phyloP scores from a whole-genome alignment of 2,113 vertebrate genomes.

The Myocastor coypus region DNA sequence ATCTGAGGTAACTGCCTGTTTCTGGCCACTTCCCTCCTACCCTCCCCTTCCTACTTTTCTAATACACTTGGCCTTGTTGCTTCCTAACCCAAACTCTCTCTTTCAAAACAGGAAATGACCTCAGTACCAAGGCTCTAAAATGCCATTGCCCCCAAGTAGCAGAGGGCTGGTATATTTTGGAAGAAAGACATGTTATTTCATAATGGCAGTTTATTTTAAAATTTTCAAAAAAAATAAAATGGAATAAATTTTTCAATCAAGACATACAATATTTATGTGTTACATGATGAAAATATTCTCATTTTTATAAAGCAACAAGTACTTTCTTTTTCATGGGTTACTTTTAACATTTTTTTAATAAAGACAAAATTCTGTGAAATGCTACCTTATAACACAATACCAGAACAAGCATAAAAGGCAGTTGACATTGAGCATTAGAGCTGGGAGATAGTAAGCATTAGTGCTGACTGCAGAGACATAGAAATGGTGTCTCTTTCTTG shows the following conservation, averaged over 20 bases:
- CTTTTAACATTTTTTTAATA: neutral
- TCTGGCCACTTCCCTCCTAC: neutral
- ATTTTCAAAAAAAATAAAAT: no score
- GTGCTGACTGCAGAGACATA: neutral
- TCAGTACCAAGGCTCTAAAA: neutral
- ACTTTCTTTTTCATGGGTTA: conserved; percentile 2
- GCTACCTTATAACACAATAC: neutral
- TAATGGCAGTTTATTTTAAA: neutral
- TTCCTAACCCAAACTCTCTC: neutral
- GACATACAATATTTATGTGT: neutral
- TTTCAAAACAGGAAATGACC: neutral
- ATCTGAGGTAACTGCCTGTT: neutral
- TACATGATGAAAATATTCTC: neutral
- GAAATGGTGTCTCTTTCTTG: neutral
- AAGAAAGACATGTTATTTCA: neutral
- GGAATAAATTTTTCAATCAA: neutral
- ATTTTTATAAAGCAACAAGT: neutral
- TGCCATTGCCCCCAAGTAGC: neutral
- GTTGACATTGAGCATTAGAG: neutral
- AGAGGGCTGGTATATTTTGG: neutral
- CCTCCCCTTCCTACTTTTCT: neutral
- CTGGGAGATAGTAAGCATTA: neutral
- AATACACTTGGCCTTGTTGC: neutral
- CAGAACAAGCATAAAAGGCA: neutral
- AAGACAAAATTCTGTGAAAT: conserved; percentile 1